Base-by-base conservation (phyloP, 92 coral and sea anemone genomes). In the Micromussa lordhowensis region DNA sequence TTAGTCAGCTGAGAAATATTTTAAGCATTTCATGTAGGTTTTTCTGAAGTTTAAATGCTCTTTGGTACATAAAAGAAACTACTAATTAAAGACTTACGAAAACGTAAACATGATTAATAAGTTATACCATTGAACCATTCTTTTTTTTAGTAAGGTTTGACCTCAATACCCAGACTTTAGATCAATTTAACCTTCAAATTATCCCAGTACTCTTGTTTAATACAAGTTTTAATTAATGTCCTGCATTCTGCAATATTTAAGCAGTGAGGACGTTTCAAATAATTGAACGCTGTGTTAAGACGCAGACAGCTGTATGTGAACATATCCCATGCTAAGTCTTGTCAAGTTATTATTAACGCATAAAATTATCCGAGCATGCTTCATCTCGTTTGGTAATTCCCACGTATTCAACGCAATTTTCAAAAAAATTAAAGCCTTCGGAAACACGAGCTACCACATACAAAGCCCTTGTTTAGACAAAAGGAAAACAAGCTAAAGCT, bases 21-120 rank as follows among this genome's bases (percentile, higher is more conserved):
- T 6, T 44, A 22, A 24, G 12, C 12, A 55, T 55, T 55, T 59
- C 22, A 58, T 16, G 64, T 58, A 18, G 14, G 58, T 9, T 12
- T 54, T 57, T 16, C 22, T 57, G 2, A 16, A 57, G 64, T 18
- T 22, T 61, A 22, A 22, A 61, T 16, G 21, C 29, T 61, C 68
- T 61, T 18, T 6, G 68, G 24, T 21, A 11, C 29, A 63, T 36
- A 63, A 81, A 35, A 59, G 32, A 82, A 19, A 0, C 36, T 12
- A 11, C 28, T 7, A 61, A 32, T 3, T 22, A 14, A 68, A 18
- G 16, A 17, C 44, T 69, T 19, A 5, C 12, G 29, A 68, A 40
- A 82, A 82, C 5, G 78, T 82, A 82, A 82, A 82, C 86, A 82
- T 17, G 12, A 82, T 82, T 44, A 82, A 82, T 82, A 8, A 82